Evolutionary conservation across 2,888 invertebrate genomes (phyloP).

Genomic region (Timema cristinae): DNA sequence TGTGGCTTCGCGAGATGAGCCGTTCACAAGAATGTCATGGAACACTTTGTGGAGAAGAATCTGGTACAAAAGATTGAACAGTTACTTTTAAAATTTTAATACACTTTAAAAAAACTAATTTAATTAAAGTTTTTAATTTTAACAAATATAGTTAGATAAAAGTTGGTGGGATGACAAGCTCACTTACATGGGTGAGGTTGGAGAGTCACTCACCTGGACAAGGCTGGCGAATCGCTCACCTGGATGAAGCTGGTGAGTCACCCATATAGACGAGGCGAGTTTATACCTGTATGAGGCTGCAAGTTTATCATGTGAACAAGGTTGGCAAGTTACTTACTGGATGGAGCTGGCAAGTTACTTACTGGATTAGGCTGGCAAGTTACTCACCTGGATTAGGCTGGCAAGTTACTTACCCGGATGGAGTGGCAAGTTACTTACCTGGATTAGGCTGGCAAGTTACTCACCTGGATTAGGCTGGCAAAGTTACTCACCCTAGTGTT

Average conservation of each 20-base stretch:
- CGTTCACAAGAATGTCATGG: slow-evolving; percentile 77
- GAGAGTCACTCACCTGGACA: no score
- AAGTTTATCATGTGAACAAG: no score
- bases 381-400: no score
- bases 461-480: not conserved
- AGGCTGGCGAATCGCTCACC: no score
- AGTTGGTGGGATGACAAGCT: no score
- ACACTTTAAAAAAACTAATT: no score
- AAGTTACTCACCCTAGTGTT: slow-evolving; percentile 57
- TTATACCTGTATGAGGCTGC: no score
- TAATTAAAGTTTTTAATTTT: not conserved
- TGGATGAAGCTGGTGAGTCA: no score
- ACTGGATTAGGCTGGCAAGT: not conserved
- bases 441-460: not conserved
- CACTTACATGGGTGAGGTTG: no score
- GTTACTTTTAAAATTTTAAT: not conserved
- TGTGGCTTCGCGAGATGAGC: slow-evolving; percentile 72
- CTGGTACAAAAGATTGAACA: slow-evolving; percentile 40
- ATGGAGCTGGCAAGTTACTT: not conserved
- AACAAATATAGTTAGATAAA: not conserved
- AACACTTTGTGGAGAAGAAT: slow-evolving; percentile 74
- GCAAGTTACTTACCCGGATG: no score
- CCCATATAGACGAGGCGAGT: no score
- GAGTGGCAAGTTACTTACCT: not conserved
- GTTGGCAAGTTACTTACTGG: no score